Evolutionary conservation across 2,797 vertebrate species (phyloP), one percentile per base, ranked within the genome.

Genomic region (Takifugu rubripes): DNA sequence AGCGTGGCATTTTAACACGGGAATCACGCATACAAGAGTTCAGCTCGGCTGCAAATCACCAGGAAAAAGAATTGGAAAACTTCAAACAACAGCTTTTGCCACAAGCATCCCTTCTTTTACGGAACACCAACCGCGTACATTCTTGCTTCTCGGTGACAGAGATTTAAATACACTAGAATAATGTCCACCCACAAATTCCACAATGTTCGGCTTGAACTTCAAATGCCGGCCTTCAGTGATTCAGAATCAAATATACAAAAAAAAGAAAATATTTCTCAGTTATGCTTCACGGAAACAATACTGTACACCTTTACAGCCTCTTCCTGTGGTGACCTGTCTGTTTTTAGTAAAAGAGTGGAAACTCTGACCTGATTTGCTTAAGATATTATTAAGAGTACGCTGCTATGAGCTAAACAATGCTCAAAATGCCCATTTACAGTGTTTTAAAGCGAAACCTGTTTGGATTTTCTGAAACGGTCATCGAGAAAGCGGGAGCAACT

Each of bases 11-110:
- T 82, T 77, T 60, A 88, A 81, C 67, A 84, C 77, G 80, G 59
- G 72, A 89, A 66, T 71, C 76, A 83, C 68, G 85, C 72, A 65
- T 70, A 79, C 73, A 79, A 75, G 56, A 75, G 60, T 62, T 68
- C 60, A 47, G 61, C 68, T 70, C 6, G 44, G 61, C 51, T 46
- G 62, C 54, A 72, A 61, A 72, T 52, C 24, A 27, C 54, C 4
- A 59, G 21, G 57, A 50, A 46, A 58, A 74, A 60, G n/a, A 59
- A 49, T 21, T 21, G 43, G 53, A 25, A 72, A 74, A 33, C 8
- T 5, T 42, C 27, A 67, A 48, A 0, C 59, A 55, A n/a, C 50
- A 53, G 52, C 10, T 46, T 46, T 21, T 5, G 60, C 55, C 60
- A 72, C 66, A 64, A 68, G 59, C 36, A 3, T 72, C 66, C 67